phyloP scores from a whole-genome alignment of 1,140 invertebrate species.

The Calliphora vicina region DNA sequence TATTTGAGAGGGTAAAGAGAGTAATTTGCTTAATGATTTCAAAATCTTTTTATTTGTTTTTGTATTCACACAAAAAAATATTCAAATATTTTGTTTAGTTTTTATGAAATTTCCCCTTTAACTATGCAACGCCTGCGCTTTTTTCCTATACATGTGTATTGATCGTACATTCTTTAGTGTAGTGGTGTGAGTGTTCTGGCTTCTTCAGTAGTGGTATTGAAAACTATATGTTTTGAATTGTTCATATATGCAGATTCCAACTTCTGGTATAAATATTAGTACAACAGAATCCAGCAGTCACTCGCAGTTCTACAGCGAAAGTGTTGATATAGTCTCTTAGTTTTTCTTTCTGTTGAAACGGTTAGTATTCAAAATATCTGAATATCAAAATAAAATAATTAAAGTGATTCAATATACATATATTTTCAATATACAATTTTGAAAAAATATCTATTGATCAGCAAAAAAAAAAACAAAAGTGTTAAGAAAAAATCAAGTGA shows the following conservation, averaged over 20 bases:
- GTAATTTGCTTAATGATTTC: neutral
- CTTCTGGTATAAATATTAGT: constrained; percentile 63
- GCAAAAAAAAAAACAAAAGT: neutral
- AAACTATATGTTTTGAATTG: constrained; percentile 28
- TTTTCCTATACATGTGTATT: neutral
- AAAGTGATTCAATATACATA: neutral
- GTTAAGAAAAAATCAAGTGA: neutral
- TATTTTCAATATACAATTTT: neutral
- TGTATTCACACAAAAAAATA: neutral
- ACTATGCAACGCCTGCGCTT: constrained; percentile 36
- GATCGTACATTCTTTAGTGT: neutral
- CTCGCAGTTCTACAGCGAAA: constrained; percentile 64
- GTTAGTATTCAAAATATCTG: constrained; percentile 45
- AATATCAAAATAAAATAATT: neutral
- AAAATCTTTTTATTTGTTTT: neutral
- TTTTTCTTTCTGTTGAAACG: constrained; percentile 51
- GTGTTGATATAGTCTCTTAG: constrained; percentile 57
- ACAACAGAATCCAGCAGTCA: constrained; percentile 58
- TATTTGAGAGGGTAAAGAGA: neutral
- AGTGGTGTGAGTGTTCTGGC: neutral
- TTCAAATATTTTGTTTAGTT: neutral
- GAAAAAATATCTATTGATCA: neutral
- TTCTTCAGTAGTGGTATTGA: constrained; percentile 20
- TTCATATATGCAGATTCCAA: constrained; percentile 36
- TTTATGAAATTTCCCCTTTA: neutral